Base-by-base conservation (phyloP, 1,140 invertebrate species). In the Bombus difficillimus region DNA sequence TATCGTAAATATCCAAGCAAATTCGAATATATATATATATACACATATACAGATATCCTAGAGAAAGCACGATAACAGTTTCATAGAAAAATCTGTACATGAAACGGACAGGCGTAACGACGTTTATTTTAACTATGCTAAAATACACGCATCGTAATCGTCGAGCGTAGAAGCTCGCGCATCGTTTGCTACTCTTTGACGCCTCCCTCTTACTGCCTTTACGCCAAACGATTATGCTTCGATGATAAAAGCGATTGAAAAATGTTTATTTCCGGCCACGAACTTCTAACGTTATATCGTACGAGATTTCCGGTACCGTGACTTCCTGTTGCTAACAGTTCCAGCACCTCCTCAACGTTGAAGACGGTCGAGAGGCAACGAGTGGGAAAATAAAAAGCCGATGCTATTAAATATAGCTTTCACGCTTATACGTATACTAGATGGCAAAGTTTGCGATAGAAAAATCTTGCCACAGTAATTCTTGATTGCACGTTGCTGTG, bases 221-320 rank as follows among this genome's bases (percentile, higher is more conserved):
- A 34, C 37, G 13, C 25, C 57, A n/a, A 66, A 8, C 43, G 43
- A 59, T 75, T 59, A n/a, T 68, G 28, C 57, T 34, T 6, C 9
- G 43, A 5, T 18, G 41, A 47, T 34, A 32, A 32, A 37, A 78
- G 25, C 47, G 59, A 43, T 47, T 62, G 66, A 57, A 80, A 72
- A 71, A 79, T 79, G 39, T 62, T 57, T 34, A 74, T 64, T 92
- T 94, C 94, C 93, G 92, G 91, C 81, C 80, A 73, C 72, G 90
- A 77, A 34, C 39, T 43, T 73, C 75, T 92, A 91, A 91, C 88
- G 90, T 92, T 93, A 90, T 81, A 85, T 91, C 71, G 86, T 72
- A 87, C 89, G 80, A 89, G 86, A 91, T 89, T 92, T 92, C 92
- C 92, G 91, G 87, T 86, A 64, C 83, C 86, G 91, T 94, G 93